These are phyloP conservation scores for Passerculus sandwichensis DNA, from an alignment of 2,797 vertebrate genomes.

Conservation along the genomic window DNA sequence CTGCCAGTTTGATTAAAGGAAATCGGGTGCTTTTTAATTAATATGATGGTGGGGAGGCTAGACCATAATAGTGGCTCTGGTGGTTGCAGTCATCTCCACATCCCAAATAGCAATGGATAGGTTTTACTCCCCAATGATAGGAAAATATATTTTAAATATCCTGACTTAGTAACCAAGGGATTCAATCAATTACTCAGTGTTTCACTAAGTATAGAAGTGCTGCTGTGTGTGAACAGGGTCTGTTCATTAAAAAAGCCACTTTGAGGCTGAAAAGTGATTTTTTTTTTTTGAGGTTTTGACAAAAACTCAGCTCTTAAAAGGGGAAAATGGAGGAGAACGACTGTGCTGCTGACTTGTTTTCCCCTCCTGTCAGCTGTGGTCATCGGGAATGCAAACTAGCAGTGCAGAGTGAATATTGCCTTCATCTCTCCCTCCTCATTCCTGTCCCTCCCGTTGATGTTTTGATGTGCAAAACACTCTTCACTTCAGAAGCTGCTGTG, in stretches of 20 bases:
- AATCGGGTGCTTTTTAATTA: constrained; percentile 26
- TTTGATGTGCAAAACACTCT: constrained; percentile 2
- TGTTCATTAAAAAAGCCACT: not conserved
- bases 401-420: not conserved
- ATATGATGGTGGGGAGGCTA: not conserved
- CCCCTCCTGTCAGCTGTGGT: not conserved
- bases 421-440: not conserved
- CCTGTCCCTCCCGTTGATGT: not conserved
- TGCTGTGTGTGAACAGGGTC: not conserved
- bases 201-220: not conserved
- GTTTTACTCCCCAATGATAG: not conserved
- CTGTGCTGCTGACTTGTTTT: not conserved
- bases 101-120: not conserved
- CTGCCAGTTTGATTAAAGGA: not conserved
- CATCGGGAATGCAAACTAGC: not conserved
- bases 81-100: not conserved
- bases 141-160: not conserved
- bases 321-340: not conserved
- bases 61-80: not conserved
- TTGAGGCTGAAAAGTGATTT: not conserved
- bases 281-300: not conserved
- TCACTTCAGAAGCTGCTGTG: constrained; percentile 25
- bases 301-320: not conserved
- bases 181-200: not conserved
- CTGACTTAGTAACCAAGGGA: not conserved